Evolutionary conservation across 2,888 invertebrate genomes (phyloP).

Genomic region (Tanypteryx hageni): DNA sequence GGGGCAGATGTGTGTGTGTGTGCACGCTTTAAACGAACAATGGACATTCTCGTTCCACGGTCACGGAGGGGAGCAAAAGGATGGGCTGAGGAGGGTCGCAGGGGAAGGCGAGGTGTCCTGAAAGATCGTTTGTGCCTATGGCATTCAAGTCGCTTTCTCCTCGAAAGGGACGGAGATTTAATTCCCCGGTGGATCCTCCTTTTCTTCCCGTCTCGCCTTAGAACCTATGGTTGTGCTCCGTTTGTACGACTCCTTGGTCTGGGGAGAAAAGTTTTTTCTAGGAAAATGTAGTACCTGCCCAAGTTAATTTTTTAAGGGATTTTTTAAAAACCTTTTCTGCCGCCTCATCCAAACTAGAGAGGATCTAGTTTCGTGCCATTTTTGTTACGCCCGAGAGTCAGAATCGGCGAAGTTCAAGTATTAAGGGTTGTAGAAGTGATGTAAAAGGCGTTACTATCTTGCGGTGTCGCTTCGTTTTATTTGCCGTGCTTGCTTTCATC

Average conservation of each 20-base stretch:
- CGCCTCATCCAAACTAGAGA: background rate
- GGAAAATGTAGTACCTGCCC: slow-evolving; percentile 51
- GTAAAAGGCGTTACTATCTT: too few species aligned
- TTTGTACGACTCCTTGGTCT: background rate
- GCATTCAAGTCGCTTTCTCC: slow-evolving; percentile 34
- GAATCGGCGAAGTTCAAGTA: background rate
- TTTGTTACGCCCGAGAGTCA: background rate
- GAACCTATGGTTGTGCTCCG: background rate
- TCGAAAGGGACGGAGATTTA: slow-evolving; percentile 52
- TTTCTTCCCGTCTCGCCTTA: background rate
- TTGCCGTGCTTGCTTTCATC: too few species aligned
- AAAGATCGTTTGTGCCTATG: background rate
- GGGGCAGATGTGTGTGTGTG: slow-evolving; percentile 39
- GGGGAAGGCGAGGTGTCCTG: background rate
- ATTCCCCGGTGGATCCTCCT: slow-evolving; percentile 2
- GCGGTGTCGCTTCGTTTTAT: too few species aligned
- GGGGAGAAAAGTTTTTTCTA: slow-evolving; percentile 56
- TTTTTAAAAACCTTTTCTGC: background rate
- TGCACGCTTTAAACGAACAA: slow-evolving; percentile 25
- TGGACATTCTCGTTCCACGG: background rate
- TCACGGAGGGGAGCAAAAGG: background rate
- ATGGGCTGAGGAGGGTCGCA: background rate
- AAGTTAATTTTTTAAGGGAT: slow-evolving; percentile 4
- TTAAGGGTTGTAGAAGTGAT: too few species aligned
- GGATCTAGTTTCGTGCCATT: background rate